Evolutionary conservation across 2,888 invertebrate species (phyloP).

Genomic region (Uloborus plumipes): DNA sequence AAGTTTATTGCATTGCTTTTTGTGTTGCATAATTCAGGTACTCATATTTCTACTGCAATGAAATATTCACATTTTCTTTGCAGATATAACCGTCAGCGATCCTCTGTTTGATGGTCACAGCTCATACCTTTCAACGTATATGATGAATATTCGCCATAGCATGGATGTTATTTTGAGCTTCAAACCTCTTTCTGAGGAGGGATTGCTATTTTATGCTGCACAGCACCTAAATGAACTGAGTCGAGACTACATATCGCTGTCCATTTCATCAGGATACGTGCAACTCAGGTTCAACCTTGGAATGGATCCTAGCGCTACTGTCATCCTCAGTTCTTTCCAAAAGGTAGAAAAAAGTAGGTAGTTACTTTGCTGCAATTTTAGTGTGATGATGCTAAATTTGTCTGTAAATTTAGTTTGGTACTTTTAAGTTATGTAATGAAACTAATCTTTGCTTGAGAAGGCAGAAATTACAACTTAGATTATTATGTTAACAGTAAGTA

Average conservation of each 20-base stretch:
- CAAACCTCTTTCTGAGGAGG: conserved; percentile 51
- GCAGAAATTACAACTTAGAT: no score
- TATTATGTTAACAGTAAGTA: no score
- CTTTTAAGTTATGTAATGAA: no score
- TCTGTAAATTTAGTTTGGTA: no score
- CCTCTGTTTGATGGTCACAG: conserved; percentile 59
- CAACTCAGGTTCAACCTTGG: conserved; percentile 59
- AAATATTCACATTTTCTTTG: not conserved
- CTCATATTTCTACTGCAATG: not conserved
- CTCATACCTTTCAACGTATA: conserved; percentile 44
- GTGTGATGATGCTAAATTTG: no score
- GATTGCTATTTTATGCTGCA: conserved; percentile 57
- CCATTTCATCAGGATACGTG: conserved; percentile 36
- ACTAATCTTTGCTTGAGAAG: no score
- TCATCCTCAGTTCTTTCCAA: conserved; percentile 47
- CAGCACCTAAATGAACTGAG: conserved; percentile 54
- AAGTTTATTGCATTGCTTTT: no score
- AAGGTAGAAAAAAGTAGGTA: conserved; percentile 52
- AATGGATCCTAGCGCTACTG: conserved; percentile 53
- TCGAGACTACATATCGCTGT: conserved; percentile 54
- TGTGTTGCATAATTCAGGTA: not conserved
- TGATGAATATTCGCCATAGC: conserved; percentile 49
- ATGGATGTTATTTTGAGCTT: conserved; percentile 55
- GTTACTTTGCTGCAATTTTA: not conserved
- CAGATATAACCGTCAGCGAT: conserved; percentile 61